Percentiles rank a stretch among this genome's conserved stretches.
phyloP scores from a whole-genome alignment of 2,797 vertebrate genomes.

The Lagodon rhomboides region DNA sequence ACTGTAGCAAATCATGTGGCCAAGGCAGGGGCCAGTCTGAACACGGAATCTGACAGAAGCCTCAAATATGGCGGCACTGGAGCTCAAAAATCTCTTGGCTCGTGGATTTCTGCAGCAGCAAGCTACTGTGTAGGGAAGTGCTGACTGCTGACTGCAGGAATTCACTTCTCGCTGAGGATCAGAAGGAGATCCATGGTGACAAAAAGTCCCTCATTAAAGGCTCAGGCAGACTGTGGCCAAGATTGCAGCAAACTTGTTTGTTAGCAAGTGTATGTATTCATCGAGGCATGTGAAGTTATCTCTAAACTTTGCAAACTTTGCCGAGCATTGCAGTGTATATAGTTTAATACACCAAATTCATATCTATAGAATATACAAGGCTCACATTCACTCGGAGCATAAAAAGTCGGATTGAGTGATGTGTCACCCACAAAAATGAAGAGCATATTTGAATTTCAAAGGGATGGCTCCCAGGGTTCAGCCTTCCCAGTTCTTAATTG shows the following conservation, averaged over 20 bases:
- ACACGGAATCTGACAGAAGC: conserved; percentile 74
- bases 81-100: conserved; percentile 75
- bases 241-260: conserved; percentile 75
- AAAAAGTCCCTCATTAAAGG: conserved; percentile 77
- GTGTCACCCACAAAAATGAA: conserved; percentile 58
- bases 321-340: background rate
- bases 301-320: conserved; percentile 50
- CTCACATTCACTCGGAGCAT: conserved; percentile 43
- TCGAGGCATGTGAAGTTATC: conserved; percentile 22
- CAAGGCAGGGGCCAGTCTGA: conserved; percentile 67
- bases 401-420: conserved; percentile 37
- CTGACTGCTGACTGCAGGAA: conserved; percentile 77
- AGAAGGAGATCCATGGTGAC: conserved; percentile 75
- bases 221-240: conserved; percentile 75
- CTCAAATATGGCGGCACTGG: conserved; percentile 72
- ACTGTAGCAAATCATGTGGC: conserved; percentile 66
- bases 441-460: conserved; percentile 71
- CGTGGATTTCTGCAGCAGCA: conserved; percentile 72
- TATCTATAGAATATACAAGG: conserved; percentile 14
- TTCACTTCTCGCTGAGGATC: conserved; percentile 73
- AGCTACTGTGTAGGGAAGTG: conserved; percentile 77
- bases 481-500: conserved; percentile 73
- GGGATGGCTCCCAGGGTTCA: conserved; percentile 58
- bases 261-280: conserved; percentile 54
- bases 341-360: conserved; percentile 9